Percentiles rank a stretch among this genome's conserved stretches.
phyloP scores from a whole-genome alignment of 1,140 invertebrate species.

The Eupristina koningsbergeri region DNA sequence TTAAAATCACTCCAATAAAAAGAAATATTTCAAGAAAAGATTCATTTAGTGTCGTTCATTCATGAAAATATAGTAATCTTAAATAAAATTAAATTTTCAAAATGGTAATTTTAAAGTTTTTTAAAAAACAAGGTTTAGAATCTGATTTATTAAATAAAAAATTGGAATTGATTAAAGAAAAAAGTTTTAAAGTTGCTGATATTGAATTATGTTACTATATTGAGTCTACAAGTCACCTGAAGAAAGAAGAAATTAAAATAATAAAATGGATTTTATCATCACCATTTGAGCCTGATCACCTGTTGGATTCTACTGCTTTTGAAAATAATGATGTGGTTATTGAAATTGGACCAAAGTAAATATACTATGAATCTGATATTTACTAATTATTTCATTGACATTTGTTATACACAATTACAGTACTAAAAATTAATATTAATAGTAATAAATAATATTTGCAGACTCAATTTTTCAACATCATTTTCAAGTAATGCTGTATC shows the following conservation, averaged over 20 bases:
- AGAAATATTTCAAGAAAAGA: neutral
- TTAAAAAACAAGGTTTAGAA: slow-evolving; percentile 61
- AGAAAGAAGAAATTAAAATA: slow-evolving; percentile 74
- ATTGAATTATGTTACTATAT: slow-evolving; percentile 88
- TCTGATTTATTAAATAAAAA: slow-evolving; percentile 60
- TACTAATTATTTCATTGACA: slow-evolving; percentile 28
- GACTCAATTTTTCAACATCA: slow-evolving; percentile 94
- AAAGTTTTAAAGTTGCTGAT: slow-evolving; percentile 62
- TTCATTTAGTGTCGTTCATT: neutral
- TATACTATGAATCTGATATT: slow-evolving; percentile 50
- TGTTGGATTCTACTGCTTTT: slow-evolving; percentile 71
- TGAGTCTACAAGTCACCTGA: slow-evolving; percentile 71
- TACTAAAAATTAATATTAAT: no score
- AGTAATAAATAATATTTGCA: no score
- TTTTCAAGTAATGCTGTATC: slow-evolving; percentile 96
- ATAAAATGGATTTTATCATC: slow-evolving; percentile 82
- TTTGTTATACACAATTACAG: no score
- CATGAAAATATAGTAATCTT: neutral
- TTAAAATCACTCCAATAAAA: slow-evolving; percentile 6
- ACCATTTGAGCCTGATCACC: slow-evolving; percentile 75
- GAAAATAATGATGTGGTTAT: slow-evolving; percentile 73
- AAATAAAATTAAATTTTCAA: slow-evolving; percentile 11
- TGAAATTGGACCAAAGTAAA: slow-evolving; percentile 86
- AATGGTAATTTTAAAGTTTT: slow-evolving; percentile 65
- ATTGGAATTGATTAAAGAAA: slow-evolving; percentile 54